Evolutionary conservation across 2,113 vertebrate genomes (phyloP).

Genomic region (Mesoclemmys tuberculata): DNA sequence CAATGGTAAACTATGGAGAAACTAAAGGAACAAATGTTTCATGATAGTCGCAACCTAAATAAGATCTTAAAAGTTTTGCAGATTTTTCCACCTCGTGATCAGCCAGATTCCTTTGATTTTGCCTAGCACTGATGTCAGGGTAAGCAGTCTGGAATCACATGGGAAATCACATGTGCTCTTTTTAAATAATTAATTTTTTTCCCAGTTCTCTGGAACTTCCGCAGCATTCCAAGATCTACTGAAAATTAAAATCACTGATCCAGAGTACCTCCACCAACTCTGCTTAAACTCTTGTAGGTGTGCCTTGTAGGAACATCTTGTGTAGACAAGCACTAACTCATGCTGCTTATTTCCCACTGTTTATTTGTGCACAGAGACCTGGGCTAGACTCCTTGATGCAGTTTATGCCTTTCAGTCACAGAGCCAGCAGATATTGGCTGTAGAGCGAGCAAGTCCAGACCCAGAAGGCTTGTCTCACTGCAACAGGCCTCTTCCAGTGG

Average conservation of each 20-base stretch:
- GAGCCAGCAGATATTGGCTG: not conserved
- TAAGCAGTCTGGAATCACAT: not conserved
- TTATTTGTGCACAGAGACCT: not conserved
- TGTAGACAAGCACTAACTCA: not conserved
- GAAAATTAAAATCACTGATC: not conserved
- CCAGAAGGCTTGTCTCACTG: not conserved
- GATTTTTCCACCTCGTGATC: conserved; percentile 55
- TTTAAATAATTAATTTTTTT: conserved; percentile 11
- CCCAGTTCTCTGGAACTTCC: not conserved
- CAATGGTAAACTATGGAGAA: conserved; percentile 30
- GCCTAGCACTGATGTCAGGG: conserved; percentile 21
- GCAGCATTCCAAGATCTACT: conserved; percentile 36
- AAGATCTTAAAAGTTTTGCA: not conserved
- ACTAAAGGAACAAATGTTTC: conserved; percentile 7
- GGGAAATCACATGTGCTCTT: not conserved
- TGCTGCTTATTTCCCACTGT: not conserved
- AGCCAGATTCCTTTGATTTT: not conserved
- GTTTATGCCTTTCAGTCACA: not conserved
- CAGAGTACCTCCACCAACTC: not conserved
- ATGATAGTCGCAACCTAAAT: conserved; percentile 22
- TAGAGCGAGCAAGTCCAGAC: not conserved
- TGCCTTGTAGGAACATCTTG: not conserved
- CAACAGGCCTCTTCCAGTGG: not conserved
- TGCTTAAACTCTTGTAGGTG: not conserved
- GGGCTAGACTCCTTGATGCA: not conserved